Evolutionary conservation across 92 coral and sea anemone genomes (phyloP).

Genomic region (Bergia sp.): DNA sequence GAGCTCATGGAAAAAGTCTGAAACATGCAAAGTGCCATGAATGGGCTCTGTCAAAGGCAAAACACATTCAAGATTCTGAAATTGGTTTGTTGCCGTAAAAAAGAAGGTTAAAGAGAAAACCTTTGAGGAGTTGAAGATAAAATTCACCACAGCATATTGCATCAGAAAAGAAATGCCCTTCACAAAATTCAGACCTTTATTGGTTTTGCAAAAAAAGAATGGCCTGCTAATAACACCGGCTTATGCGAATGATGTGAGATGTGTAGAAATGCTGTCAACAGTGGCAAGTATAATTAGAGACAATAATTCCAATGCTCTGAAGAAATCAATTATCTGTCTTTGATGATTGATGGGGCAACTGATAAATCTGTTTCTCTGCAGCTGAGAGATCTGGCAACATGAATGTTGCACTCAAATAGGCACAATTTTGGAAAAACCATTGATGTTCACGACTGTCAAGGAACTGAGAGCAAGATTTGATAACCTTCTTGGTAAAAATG

Average conservation of each 20-base stretch:
- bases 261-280: too few species aligned
- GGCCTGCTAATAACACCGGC: slow-evolving; percentile 18
- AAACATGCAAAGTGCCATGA: not conserved
- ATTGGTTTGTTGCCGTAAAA: not conserved
- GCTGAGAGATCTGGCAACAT: too few species aligned
- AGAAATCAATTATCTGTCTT: not conserved
- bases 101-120: not conserved
- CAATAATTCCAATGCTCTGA: not conserved
- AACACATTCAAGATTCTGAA: not conserved
- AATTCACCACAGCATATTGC: too few species aligned
- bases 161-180: too few species aligned
- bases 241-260: not conserved
- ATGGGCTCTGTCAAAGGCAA: not conserved
- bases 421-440: not conserved
- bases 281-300: not conserved
- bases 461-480: slow-evolving; percentile 33
- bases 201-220: not conserved
- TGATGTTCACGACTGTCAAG: slow-evolving; percentile 17
- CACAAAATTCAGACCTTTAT: too few species aligned
- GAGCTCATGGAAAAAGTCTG: not conserved
- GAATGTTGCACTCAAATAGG: too few species aligned
- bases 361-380: not conserved
- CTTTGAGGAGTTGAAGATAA: not conserved
- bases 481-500: slow-evolving; percentile 20
- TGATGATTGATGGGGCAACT: slow-evolving; percentile 33